Evolutionary conservation across 2,888 invertebrate genomes (phyloP).

Genomic region (Proisotoma minuta): DNA sequence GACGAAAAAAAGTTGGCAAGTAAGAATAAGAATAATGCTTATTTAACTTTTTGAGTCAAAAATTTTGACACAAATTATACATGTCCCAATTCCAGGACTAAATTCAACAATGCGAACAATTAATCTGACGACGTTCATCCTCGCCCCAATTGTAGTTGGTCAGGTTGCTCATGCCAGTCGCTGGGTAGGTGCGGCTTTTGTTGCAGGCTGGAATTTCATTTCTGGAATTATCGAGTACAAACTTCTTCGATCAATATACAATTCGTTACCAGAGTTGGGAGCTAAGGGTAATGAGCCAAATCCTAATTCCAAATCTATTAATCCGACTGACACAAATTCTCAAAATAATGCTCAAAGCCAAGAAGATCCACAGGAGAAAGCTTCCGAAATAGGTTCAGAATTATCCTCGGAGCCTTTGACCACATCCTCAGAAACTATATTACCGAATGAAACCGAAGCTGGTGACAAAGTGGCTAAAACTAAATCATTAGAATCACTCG

Average conservation of each 20-base stretch:
- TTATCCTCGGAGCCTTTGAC: not conserved
- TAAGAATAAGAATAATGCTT: too few relatives aligned
- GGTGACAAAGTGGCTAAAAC: slow-evolving; percentile 4
- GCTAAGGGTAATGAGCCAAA: too few relatives aligned
- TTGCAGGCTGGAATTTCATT: slow-evolving; percentile 52
- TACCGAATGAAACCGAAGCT: not conserved
- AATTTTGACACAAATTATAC: too few relatives aligned
- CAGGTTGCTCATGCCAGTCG: slow-evolving; percentile 51
- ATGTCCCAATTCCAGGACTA: slow-evolving; percentile 50
- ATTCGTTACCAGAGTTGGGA: slow-evolving; percentile 50
- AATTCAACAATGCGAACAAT: slow-evolving; percentile 54
- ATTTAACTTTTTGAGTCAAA: too few relatives aligned
- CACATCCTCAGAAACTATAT: not conserved
- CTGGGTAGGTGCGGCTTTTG: slow-evolving; percentile 47
- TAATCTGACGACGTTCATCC: slow-evolving; percentile 52
- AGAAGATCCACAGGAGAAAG: too few relatives aligned
- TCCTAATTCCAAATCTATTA: too few relatives aligned
- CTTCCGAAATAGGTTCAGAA: not conserved
- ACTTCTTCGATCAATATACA: slow-evolving; percentile 52
- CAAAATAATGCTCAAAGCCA: too few relatives aligned
- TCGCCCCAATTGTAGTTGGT: slow-evolving; percentile 54
- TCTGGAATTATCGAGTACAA: slow-evolving; percentile 54
- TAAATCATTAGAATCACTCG: not conserved
- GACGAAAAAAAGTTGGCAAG: too few relatives aligned
- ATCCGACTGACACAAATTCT: too few relatives aligned